A percentile compares a stretch with the other conserved stretches of the same genome.
Conservation (phyloP, 1,140 invertebrate species). For the Papilio helenus region DNA sequence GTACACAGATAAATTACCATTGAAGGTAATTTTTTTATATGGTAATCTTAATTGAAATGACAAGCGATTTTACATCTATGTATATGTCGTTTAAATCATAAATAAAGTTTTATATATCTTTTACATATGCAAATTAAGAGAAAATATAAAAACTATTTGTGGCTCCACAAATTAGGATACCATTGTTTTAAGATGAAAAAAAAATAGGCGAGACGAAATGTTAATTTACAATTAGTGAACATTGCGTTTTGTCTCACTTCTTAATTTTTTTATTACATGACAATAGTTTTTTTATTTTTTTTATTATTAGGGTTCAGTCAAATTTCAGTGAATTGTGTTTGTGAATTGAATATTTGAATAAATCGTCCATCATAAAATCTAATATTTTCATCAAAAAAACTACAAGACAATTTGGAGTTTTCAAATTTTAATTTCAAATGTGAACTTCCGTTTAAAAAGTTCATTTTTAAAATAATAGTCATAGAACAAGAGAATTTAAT, state of each 20-base stretch:
- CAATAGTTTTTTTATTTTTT: background rate
- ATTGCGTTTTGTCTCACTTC: background rate
- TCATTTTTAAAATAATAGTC: background rate
- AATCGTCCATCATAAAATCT: background rate
- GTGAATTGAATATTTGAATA: background rate
- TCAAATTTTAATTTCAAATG: background rate
- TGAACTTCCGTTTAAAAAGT: background rate
- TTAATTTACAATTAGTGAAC: background rate
- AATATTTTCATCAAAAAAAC: background rate
- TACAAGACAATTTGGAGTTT: background rate
- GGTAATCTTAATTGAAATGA: background rate
- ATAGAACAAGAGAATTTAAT: background rate
- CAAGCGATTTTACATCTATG: background rate
- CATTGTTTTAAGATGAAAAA: background rate
- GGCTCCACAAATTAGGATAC: background rate
- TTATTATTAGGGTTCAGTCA: background rate
- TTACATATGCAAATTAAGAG: background rate
- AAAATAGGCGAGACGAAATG: background rate
- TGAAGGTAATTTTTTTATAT: background rate
- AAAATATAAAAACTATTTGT: background rate
- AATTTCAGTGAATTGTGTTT: background rate
- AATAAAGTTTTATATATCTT: slow-evolving; percentile 7
- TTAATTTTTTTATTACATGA: slow-evolving; percentile 2
- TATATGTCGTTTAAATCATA: slow-evolving; percentile 2
- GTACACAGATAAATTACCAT: slow-evolving; percentile 16